Conservation (phyloP, 2,113 vertebrate genomes). For the Anhinga rufa region DNA sequence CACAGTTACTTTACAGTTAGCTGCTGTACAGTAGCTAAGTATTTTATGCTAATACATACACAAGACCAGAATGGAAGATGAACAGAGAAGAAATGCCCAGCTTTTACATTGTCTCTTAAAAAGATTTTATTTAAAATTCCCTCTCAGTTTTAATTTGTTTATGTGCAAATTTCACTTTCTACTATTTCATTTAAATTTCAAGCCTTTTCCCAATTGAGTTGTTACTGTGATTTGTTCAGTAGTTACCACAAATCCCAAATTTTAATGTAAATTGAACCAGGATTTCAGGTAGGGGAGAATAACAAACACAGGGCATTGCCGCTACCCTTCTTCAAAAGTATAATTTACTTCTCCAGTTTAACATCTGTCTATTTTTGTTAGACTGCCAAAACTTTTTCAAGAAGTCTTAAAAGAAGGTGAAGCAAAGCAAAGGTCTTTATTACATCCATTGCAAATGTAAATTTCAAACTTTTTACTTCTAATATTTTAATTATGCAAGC, state of each 20-base stretch:
- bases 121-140: background rate
- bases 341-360: constrained; percentile 13
- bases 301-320: background rate
- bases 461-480: background rate
- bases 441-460: background rate
- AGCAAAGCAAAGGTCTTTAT: background rate
- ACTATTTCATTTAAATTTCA: background rate
- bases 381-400: background rate
- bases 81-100: background rate
- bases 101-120: background rate
- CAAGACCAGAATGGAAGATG: background rate
- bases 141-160: background rate
- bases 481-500: background rate
- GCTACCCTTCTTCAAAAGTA: background rate
- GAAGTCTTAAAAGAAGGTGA: background rate
- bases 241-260: background rate
- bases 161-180: background rate
- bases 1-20: background rate
- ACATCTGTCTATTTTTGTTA: background rate
- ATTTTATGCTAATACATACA: background rate
- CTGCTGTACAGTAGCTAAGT: background rate
- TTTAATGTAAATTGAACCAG: background rate
- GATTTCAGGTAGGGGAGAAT: background rate
- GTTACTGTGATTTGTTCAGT: background rate
- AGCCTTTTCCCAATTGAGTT: background rate